phyloP scores from a whole-genome alignment of 2,113 vertebrate genomes.

The Excalfactoria chinensis region DNA sequence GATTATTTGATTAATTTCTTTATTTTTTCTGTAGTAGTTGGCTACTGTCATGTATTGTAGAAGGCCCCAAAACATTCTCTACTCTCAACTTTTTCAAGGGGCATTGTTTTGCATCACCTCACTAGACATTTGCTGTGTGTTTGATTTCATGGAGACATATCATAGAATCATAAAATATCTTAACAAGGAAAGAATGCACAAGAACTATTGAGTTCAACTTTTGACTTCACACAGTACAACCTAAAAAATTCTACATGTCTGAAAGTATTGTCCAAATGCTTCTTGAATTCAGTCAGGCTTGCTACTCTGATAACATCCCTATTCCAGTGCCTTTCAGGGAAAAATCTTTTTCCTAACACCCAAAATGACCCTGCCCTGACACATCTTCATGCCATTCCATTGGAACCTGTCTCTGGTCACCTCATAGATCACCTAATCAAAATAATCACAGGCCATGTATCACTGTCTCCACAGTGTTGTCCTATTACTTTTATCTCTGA shows the following conservation, averaged over 20 bases:
- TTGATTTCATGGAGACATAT: neutral
- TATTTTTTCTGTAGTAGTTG: neutral
- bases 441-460: neutral
- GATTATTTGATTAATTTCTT: neutral
- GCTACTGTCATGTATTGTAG: neutral
- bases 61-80: neutral
- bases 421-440: neutral
- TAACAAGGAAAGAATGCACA: neutral
- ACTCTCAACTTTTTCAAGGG: rapidly evolving
- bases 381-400: neutral
- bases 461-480: neutral
- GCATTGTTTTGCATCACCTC: neutral
- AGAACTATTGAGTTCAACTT: neutral
- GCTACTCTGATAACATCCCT: neutral
- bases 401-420: neutral
- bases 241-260: neutral
- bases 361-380: neutral
- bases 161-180: neutral
- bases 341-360: neutral
- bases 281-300: neutral
- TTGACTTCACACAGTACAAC: neutral
- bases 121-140: neutral
- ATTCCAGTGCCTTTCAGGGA: neutral
- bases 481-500: neutral
- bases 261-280: neutral